These are phyloP conservation scores for Parapristionchus giblindavisi DNA, from an alignment of 2,888 invertebrate genomes.

Conservation along the genomic window DNA sequence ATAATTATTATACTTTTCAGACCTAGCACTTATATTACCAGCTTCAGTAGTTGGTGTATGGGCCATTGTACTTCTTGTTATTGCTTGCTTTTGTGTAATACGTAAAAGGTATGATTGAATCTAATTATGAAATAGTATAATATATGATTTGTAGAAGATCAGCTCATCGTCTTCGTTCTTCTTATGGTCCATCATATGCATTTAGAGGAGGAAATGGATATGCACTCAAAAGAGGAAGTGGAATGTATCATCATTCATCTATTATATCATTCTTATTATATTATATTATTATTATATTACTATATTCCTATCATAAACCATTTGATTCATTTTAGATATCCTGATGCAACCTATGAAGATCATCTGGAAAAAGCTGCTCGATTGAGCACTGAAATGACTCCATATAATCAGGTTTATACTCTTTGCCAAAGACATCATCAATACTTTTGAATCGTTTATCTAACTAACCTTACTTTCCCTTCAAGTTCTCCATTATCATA, in stretches of 20 bases:
- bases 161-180: constrained; percentile 22
- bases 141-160: constrained; percentile 6
- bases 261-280: too few species aligned
- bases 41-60: constrained; percentile 67
- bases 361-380: constrained; percentile 68
- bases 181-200: constrained; percentile 28
- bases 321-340: background rate
- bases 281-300: too few species aligned
- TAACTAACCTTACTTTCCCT: background rate
- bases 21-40: constrained; percentile 64
- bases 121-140: background rate
- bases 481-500: background rate
- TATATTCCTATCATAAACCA: background rate
- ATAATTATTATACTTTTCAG: constrained; percentile 35
- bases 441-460: too few species aligned
- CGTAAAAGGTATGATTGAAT: constrained; percentile 45
- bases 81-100: constrained; percentile 66
- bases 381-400: constrained; percentile 49
- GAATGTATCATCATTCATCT: background rate
- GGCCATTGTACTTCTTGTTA: constrained; percentile 65
- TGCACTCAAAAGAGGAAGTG: constrained; percentile 2
- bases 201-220: constrained; percentile 8
- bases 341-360: constrained; percentile 66
- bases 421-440: too few species aligned
- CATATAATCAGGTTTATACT: constrained; percentile 45